Conservation (phyloP, 2,797 vertebrate genomes). For the Taenioides sp. region DNA sequence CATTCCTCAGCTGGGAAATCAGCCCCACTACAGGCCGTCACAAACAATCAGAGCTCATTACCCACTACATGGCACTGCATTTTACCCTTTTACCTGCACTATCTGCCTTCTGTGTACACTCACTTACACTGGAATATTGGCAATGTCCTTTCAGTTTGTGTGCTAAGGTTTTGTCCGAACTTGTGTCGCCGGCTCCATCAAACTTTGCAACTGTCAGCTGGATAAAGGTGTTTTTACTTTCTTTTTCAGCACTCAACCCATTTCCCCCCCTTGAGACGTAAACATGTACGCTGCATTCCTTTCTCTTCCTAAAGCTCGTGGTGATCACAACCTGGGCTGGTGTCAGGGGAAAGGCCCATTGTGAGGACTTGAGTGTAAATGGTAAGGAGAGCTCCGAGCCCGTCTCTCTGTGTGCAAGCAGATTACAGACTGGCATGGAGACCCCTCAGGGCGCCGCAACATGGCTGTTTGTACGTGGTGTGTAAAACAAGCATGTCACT, state of each 20-base stretch:
- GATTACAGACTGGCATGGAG: constrained; percentile 71
- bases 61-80: constrained; percentile 55
- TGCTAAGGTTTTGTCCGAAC: constrained; percentile 34
- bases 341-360: constrained; percentile 61
- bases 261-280: constrained; percentile 51
- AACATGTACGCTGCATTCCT: constrained; percentile 39
- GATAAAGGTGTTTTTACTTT: constrained; percentile 54
- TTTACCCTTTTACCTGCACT: constrained; percentile 65
- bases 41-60: constrained; percentile 77
- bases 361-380: constrained; percentile 68
- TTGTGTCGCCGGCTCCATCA: constrained; percentile 20
- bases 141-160: constrained; percentile 37
- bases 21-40: constrained; percentile 73
- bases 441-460: constrained; percentile 62
- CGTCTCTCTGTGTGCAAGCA: constrained; percentile 69
- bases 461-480: constrained; percentile 66
- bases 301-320: constrained; percentile 56
- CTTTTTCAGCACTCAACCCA: constrained; percentile 58
- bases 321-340: constrained; percentile 57
- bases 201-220: constrained; percentile 57
- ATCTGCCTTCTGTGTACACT: constrained; percentile 24
- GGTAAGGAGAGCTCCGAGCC: constrained; percentile 60
- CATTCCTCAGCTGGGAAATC: constrained; percentile 76
- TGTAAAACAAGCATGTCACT: constrained; percentile 75
- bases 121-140: constrained; percentile 42